Base-by-base conservation (phyloP, 2,113 vertebrate species). In the Irena cyanogastra region DNA sequence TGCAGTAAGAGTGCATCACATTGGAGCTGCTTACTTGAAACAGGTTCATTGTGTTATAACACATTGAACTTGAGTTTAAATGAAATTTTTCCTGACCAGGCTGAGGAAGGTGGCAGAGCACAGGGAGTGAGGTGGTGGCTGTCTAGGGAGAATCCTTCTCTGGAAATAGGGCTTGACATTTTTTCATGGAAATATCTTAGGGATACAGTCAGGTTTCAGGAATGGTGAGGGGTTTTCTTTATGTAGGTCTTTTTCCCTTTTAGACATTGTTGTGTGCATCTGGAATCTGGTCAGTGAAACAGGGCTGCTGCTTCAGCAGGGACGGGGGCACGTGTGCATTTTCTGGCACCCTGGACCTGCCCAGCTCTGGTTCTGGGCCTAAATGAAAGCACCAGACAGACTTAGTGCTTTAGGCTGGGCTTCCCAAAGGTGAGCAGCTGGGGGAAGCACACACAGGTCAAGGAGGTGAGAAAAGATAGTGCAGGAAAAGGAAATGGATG, bases 41-140 rank as follows among this genome's bases (percentile, higher is more conserved):
- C 13, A 50, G 15, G 18, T 45, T 49, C 8, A n/a, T 17, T 20
- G 15, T 39, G 18, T 33, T 21, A 33, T 0, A 2, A 2, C 21
- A 10, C 9, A 12, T 3, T 44, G 49, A 54, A 27, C 9, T 27
- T 16, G 45, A 44, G 53, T 24, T 50, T 4, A 35, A 31, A 27
- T 13, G 8, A 18, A 5, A 15, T 4, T 54, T 63, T 61, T 64
- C 22, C 63, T 59, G 49, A 9, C 19, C 13, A 39, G 61, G 35
- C 49, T 52, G 30, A 31, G 77, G 63, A 45, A 64, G 63, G 39
- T 42, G 42, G 3, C 26, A 50, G 47, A 33, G 27, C 2, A 0
- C 5, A 0, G 24, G 26, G 35, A 39, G 26, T 0, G 1, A 54
- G 53, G 49, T 16, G 16, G 31, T 0, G 1, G 16, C 53, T 35